Evolutionary conservation across 2,888 invertebrate species (phyloP).

Genomic region (Euphydryas editha): DNA sequence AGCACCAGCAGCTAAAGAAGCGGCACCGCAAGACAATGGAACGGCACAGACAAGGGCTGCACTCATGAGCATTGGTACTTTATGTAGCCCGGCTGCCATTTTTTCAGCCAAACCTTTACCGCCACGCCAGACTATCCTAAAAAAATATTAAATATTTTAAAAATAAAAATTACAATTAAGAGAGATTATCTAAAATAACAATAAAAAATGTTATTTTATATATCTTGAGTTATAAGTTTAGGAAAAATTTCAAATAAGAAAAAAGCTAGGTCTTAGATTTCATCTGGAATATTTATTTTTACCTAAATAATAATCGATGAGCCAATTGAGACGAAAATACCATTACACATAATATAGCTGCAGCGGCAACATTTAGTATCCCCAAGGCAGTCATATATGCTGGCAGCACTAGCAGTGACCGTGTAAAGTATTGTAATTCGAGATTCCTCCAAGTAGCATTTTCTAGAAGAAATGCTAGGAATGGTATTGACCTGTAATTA

Average conservation of each 20-base stretch:
- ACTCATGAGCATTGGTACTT: slow-evolving; percentile 87
- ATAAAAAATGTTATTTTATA: too few species aligned
- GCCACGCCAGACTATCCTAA: slow-evolving; percentile 72
- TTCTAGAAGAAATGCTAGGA: slow-evolving; percentile 59
- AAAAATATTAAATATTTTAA: slow-evolving; percentile 29
- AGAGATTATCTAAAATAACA: too few species aligned
- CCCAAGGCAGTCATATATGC: slow-evolving; percentile 86
- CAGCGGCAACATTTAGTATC: slow-evolving; percentile 80
- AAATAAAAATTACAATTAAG: neutral
- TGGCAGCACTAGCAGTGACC: slow-evolving; percentile 82
- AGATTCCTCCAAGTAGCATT: slow-evolving; percentile 61
- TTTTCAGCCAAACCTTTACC: slow-evolving; percentile 83
- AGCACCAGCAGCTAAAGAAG: slow-evolving; percentile 86
- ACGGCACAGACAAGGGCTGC: slow-evolving; percentile 85
- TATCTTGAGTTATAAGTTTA: too few species aligned
- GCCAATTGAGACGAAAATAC: slow-evolving; percentile 88
- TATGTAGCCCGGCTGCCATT: slow-evolving; percentile 85
- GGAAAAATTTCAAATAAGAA: too few species aligned
- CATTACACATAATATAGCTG: slow-evolving; percentile 81
- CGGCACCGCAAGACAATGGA: slow-evolving; percentile 88
- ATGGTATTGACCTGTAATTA: slow-evolving; percentile 61
- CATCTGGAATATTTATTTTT: slow-evolving; percentile 18
- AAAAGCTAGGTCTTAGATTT: too few species aligned
- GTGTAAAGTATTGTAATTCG: slow-evolving; percentile 72
- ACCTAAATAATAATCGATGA: slow-evolving; percentile 87